These are phyloP conservation scores for Platyscapa corneri DNA, from an alignment of 1,140 invertebrate species.

Conservation along the genomic window DNA sequence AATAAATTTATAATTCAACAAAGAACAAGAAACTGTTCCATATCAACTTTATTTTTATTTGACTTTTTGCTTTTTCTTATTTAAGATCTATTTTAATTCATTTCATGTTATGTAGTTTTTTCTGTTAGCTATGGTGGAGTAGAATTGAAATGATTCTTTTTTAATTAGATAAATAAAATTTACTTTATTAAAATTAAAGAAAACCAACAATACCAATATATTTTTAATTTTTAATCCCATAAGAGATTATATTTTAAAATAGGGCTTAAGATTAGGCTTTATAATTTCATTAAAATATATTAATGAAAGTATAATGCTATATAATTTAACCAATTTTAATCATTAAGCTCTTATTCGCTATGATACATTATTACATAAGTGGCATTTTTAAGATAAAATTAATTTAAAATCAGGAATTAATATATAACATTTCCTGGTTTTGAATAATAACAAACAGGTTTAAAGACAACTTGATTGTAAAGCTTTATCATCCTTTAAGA, in stretches of 20 bases:
- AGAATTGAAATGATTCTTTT: conserved; percentile 30
- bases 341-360: neutral
- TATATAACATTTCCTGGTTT: neutral
- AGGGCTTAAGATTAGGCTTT: neutral
- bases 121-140: neutral
- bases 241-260: neutral
- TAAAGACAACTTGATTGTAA: conserved; percentile 38
- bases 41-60: neutral
- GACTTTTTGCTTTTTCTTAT: neutral
- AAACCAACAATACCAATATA: conserved; percentile 50
- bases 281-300: neutral
- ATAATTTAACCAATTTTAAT: neutral
- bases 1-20: neutral
- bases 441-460: conserved; percentile 27
- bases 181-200: neutral
- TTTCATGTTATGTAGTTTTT: neutral
- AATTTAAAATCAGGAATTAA: neutral
- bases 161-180: neutral
- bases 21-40: neutral
- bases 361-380: conserved; percentile 16
- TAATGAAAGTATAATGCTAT: neutral
- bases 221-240: conserved; percentile 19
- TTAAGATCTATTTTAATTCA: neutral
- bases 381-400: neutral
- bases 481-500: conserved; percentile 13